Conservation (phyloP, 1,140 invertebrate genomes). For the Sycophaga agraensis region DNA sequence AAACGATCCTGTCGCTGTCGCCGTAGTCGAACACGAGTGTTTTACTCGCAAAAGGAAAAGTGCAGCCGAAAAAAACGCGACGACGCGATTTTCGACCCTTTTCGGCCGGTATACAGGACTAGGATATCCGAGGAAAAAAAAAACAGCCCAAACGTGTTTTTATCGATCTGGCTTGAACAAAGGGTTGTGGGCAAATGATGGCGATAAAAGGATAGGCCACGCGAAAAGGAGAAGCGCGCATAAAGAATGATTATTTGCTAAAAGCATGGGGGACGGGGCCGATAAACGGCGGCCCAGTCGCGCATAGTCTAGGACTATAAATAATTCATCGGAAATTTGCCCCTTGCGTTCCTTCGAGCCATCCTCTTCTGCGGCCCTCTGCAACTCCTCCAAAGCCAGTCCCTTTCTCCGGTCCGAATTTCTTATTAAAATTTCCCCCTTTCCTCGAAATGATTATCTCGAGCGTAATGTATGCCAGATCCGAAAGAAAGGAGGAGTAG, state of each 20-base stretch:
- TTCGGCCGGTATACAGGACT: no score
- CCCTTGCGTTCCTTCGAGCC: slow-evolving; percentile 1
- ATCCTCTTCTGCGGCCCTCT: no score
- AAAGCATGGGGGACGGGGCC: neutral
- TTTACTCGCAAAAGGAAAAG: slow-evolving; percentile 2
- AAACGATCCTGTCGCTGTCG: no score
- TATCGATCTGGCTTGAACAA: slow-evolving; percentile 4
- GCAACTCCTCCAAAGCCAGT: no score
- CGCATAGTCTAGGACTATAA: slow-evolving; percentile 14
- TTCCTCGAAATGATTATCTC: slow-evolving; percentile 7
- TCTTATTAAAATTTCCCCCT: neutral
- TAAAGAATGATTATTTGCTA: slow-evolving; percentile 16
- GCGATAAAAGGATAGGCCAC: slow-evolving; percentile 2
- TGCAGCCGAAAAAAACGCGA: neutral
- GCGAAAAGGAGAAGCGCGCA: neutral
- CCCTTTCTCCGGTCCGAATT: neutral
- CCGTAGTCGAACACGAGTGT: no score
- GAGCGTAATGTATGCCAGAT: neutral
- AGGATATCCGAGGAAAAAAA: no score
- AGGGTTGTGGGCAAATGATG: slow-evolving; percentile 5
- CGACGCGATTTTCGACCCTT: slow-evolving; percentile 1
- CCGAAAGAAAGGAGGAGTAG: neutral
- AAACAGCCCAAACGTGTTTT: neutral
- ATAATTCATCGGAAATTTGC: slow-evolving; percentile 13
- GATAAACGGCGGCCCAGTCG: slow-evolving; percentile 13